Base-by-base conservation (phyloP, 2,113 vertebrate genomes). In the Microtus montanus region DNA sequence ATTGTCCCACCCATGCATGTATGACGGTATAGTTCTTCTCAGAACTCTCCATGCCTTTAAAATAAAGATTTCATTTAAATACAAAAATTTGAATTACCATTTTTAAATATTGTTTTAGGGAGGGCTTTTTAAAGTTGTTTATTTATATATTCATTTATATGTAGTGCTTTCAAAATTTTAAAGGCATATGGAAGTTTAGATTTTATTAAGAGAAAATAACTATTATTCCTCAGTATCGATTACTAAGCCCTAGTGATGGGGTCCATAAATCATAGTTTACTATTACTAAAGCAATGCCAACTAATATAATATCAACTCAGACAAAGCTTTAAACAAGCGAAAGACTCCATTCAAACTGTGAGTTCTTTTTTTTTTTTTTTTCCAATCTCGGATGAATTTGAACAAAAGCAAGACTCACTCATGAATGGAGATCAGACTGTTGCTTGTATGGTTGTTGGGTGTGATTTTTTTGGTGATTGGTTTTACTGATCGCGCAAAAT, bases 111-210 rank as follows among this genome's bases (percentile, higher is more conserved):
- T 87, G 20, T 90, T 92, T 96, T 47, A 66, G 26, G 41, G 3
- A 89, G 6, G 30, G 9, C 41, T 88, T 91, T 96, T 83, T 41
- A 20, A 58, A 58, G 38, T 87, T 38, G 11, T 1, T 64, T 92
- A 24, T 75, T 78, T 96, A 41, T 44, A 90, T 58, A 41, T 71
- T 95, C 89, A 66, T 90, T 94, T 92, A 58, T 75, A 66, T 66
- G 9, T 44, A 54, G 84, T 78, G 4, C 47, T 92, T 92, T 79
- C 75, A 86, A 0, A 87, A 66, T 61, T 89, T 96, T 96, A 68
- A 95, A 41, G 47, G 75, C 1, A 38, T 41, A 58, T 26, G 12
- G 92, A 19, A 70, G 26, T 58, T 87, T 95, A 92, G 30, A 22
- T 77, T 93, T 91, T 75, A 17, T 49, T 88, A 49, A 71, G 49